These are phyloP conservation scores for Oxystoma pomonae DNA, from an alignment of 2,888 invertebrate genomes.

Conservation along the genomic window DNA sequence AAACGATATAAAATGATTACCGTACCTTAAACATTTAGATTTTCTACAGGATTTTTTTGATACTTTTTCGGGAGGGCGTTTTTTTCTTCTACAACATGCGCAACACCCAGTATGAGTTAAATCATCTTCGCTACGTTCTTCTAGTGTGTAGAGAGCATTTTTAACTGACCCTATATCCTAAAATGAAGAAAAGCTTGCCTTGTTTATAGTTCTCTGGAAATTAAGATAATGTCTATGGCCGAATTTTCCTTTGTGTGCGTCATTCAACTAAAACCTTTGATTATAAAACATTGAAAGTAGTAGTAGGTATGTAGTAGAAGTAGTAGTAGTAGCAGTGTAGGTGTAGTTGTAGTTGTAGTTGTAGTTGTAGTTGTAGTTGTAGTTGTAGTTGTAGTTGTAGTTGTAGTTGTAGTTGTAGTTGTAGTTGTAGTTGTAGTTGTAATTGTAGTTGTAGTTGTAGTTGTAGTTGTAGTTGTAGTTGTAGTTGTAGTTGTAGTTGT, in stretches of 20 bases:
- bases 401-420: constrained; percentile 44
- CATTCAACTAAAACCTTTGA: too few species aligned
- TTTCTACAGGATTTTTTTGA: too few species aligned
- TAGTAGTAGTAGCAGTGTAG: constrained; percentile 29
- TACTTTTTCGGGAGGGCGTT: too few species aligned
- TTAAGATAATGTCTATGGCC: too few species aligned
- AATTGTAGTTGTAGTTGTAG: too few species aligned
- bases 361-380: constrained; percentile 37
- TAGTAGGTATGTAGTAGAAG: constrained; percentile 38
- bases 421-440: constrained; percentile 43
- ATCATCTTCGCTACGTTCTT: constrained; percentile 7
- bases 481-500: constrained; percentile 28
- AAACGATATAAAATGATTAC: too few species aligned
- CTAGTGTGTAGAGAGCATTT: background rate
- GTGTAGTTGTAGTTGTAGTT: too few species aligned
- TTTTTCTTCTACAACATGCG: background rate
- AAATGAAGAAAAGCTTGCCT: too few species aligned
- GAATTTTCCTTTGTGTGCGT: too few species aligned
- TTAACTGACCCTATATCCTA: background rate
- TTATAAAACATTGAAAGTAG: too few species aligned
- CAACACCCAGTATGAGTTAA: constrained; percentile 3
- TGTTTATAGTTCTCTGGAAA: too few species aligned
- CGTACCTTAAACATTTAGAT: too few species aligned
- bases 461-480: constrained; percentile 27
- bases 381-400: constrained; percentile 43